Evolutionary conservation across 2,888 invertebrate species (phyloP).

Genomic region (Leptinotarsa haldemani): DNA sequence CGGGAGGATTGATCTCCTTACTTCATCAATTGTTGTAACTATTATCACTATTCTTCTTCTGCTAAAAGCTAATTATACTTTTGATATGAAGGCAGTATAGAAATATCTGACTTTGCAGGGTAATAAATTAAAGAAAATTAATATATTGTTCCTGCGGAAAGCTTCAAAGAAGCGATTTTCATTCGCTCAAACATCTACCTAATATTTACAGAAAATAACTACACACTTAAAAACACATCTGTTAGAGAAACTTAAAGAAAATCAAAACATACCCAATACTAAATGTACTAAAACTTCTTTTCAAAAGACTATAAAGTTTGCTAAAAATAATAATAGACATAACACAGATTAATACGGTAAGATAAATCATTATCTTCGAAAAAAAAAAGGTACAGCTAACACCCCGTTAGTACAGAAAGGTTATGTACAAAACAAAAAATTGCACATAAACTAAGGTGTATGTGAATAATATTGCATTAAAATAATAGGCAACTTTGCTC

Average conservation of each 20-base stretch:
- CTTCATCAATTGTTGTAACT: conserved; percentile 22
- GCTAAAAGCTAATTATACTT: conserved; percentile 41
- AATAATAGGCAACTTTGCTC: conserved; percentile 37
- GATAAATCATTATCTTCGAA: conserved; percentile 37
- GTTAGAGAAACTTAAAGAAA: conserved; percentile 11
- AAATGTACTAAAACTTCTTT: conserved; percentile 16
- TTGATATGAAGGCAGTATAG: conserved; percentile 55
- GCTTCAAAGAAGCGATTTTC: background rate
- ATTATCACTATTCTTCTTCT: conserved; percentile 39
- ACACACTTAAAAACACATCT: conserved; percentile 34
- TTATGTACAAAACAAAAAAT: conserved; percentile 23
- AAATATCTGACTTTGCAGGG: conserved; percentile 45
- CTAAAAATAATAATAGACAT: conserved; percentile 24
- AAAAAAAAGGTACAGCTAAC: conserved; percentile 28
- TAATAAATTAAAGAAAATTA: conserved; percentile 33
- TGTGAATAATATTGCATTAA: conserved; percentile 36
- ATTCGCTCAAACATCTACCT: conserved; percentile 28
- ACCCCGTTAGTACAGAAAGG: conserved; percentile 16
- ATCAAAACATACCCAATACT: conserved; percentile 28
- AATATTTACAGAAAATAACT: conserved; percentile 41
- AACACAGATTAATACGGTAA: conserved; percentile 40
- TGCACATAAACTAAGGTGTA: conserved; percentile 28
- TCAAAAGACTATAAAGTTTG: conserved; percentile 30
- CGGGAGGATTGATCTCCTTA: conserved; percentile 17
- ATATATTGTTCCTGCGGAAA: background rate